Evolutionary conservation across 2,888 invertebrate genomes (phyloP), one percentile per base, ranked within the genome.

Genomic region (Ecdyonurus torrentis): DNA sequence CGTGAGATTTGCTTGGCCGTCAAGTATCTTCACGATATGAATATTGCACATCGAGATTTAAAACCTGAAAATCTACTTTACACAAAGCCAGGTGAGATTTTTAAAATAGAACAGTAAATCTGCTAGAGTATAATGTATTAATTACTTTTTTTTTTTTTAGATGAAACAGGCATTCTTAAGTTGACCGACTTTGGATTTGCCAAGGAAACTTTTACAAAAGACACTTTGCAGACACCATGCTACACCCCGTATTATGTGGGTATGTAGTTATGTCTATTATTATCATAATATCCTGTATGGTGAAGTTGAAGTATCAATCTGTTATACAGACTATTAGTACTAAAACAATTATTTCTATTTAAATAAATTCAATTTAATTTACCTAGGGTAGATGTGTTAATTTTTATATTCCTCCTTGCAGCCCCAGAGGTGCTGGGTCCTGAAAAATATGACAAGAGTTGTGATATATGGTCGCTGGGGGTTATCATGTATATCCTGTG

Each of bases 131-230:
- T n/a, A 10, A 37, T 37, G 64, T 50, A 63, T 52, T 62, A 20
- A 52, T 64, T 65, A 23, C 63, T 64, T 62, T 61, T 62, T 58
- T 61, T 67, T 62, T 66, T 71, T 71, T 60, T 67, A 77, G 78
- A 75, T 67, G 81, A 81, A 19, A 81, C 82, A 71, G 95, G 90
- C n/a, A 80, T 88, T 64, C 81, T 99, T 66, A 99, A 99, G 75
- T 77, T 99, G 70, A 99, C 98, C 1, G 99, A 99, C 78, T 99
- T 99, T 76, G 99, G 99, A 7, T 99, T 99, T 78, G 98, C 99
- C 18, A 99, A 99, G 75, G 94, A 95, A 76, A 93, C 92, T 0
- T 81, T 83, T 50, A 81, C 85, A 20, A 88, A 89, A 62, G 91
- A 94, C 70, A 91, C 93, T 0, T 76, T 99, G 63, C 93, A 96